A percentile compares a stretch with the other conserved stretches of the same genome.
Conservation (phyloP, 2,888 invertebrate genomes). For the Archips crataeganus region DNA sequence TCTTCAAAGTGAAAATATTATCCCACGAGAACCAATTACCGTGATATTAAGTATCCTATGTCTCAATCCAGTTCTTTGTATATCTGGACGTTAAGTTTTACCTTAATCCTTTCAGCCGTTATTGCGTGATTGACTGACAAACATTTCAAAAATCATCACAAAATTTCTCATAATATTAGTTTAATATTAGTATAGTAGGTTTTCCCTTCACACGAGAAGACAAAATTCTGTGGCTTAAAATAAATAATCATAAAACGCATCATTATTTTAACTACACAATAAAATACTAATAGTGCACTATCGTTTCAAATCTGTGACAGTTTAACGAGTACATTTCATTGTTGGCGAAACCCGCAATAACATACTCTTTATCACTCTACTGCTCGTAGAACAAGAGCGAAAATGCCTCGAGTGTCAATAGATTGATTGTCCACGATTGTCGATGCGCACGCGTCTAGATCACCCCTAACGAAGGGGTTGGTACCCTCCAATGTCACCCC, state of each 20-base stretch:
- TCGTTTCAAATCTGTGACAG: conserved; percentile 36
- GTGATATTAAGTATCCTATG: too few relatives aligned
- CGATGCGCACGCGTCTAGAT: conserved; percentile 69
- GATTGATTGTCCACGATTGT: conserved; percentile 52
- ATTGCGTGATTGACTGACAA: too few relatives aligned
- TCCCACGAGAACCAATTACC: too few relatives aligned
- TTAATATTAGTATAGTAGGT: too few relatives aligned
- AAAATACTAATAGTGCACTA: conserved; percentile 31
- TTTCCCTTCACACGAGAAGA: too few relatives aligned
- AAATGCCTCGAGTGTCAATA: background rate
- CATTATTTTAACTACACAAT: conserved; percentile 21
- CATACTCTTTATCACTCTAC: background rate
- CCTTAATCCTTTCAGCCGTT: too few relatives aligned
- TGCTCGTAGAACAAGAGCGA: background rate
- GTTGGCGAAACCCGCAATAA: background rate
- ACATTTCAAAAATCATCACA: too few relatives aligned
- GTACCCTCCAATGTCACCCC: conserved; percentile 59
- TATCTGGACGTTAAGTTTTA: too few relatives aligned
- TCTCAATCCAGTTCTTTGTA: too few relatives aligned
- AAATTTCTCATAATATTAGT: too few relatives aligned
- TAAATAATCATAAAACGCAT: conserved; percentile 5
- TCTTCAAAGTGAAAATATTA: too few relatives aligned
- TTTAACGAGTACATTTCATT: conserved; percentile 16
- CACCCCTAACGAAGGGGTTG: conserved; percentile 68
- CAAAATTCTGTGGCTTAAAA: background rate